These are phyloP conservation scores for Manis javanica DNA, from an alignment of 2,797 vertebrate genomes.

Conservation along the genomic window DNA sequence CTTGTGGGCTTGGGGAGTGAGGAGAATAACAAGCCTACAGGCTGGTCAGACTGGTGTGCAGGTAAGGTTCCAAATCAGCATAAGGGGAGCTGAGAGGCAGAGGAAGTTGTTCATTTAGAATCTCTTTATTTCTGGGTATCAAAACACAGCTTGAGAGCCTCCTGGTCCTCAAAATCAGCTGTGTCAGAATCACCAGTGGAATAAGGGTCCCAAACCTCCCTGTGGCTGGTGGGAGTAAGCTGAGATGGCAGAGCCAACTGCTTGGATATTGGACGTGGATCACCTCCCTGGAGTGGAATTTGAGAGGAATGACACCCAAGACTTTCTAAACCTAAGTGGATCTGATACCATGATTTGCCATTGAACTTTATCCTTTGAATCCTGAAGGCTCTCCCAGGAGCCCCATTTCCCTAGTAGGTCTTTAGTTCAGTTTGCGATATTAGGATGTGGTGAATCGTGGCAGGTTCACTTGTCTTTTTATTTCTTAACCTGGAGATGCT, in stretches of 20 bases:
- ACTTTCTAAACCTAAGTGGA: neutral
- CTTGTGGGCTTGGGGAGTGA: neutral
- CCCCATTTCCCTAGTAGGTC: neutral
- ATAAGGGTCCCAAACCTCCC: neutral
- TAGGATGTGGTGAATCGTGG: neutral
- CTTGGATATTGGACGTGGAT: neutral
- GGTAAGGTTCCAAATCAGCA: neutral
- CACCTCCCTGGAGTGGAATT: too few relatives aligned
- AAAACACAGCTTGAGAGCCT: neutral
- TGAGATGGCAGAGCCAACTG: neutral
- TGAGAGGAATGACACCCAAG: neutral
- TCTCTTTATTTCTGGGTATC: neutral
- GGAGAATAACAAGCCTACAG: neutral
- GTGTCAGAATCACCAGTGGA: neutral
- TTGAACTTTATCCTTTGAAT: neutral
- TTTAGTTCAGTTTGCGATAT: neutral
- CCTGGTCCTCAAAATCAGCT: fast-evolving
- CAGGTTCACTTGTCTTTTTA: neutral
- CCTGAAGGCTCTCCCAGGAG: neutral
- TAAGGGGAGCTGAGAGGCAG: neutral
- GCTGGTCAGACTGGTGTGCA: neutral
- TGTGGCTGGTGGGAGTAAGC: neutral
- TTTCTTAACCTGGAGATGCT: neutral
- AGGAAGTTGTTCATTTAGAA: neutral
- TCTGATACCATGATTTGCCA: neutral